Percentiles rank a stretch among this genome's conserved stretches.
Conservation (phyloP, 2,797 vertebrate genomes). For the Serranus cabrilla region DNA sequence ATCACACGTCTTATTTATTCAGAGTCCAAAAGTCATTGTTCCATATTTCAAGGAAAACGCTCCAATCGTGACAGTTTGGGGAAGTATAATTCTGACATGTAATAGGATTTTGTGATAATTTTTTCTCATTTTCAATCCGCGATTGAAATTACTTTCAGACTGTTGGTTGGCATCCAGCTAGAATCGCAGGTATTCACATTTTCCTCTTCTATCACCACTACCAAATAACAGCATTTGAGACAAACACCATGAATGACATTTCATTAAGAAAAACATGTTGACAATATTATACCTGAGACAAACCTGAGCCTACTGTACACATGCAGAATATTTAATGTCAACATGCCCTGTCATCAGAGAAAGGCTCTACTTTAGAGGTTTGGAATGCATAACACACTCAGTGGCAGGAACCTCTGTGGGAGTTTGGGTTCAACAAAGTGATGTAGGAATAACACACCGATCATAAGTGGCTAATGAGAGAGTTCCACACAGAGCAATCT, state of each 20-base stretch:
- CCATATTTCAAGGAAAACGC: constrained; percentile 17
- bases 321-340: constrained; percentile 24
- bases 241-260: constrained; percentile 21
- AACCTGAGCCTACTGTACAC: not conserved
- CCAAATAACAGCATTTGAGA: constrained; percentile 14
- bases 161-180: constrained; percentile 11
- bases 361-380: constrained; percentile 5
- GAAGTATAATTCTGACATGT: constrained; percentile 23
- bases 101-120: constrained; percentile 18
- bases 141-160: constrained; percentile 42
- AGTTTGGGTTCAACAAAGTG: constrained; percentile 16
- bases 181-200: constrained; percentile 16
- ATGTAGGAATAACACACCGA: constrained; percentile 10
- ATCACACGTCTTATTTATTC: constrained; percentile 20
- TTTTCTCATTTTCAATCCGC: constrained; percentile 37
- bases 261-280: constrained; percentile 37
- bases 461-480: constrained; percentile 24
- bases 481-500: constrained; percentile 1
- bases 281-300: constrained; percentile 5
- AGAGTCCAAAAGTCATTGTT: constrained; percentile 14
- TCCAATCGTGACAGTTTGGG: not conserved
- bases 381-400: constrained; percentile 26
- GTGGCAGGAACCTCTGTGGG: constrained; percentile 21
- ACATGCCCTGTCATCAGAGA: not conserved
- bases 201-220: not conserved